These are phyloP conservation scores for Murina feae DNA, from an alignment of 2,113 vertebrate species.

Conservation along the genomic window DNA sequence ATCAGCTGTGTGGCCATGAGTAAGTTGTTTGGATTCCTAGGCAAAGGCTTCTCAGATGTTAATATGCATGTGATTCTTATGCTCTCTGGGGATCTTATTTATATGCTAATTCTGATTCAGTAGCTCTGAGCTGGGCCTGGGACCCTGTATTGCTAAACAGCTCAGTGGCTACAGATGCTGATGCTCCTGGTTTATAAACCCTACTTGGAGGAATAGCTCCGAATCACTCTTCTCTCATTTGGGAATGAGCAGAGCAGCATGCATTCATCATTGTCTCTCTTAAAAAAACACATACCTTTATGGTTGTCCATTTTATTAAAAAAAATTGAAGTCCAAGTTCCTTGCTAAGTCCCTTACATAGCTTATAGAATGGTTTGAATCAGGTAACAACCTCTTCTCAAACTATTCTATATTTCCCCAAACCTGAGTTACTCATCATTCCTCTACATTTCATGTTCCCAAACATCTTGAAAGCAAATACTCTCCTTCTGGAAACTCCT, in stretches of 20 bases:
- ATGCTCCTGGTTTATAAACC: not conserved
- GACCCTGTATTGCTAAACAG: not conserved
- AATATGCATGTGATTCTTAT: accelerated
- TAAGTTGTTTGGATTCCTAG: not conserved
- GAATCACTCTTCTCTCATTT: not conserved
- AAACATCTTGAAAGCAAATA: not conserved
- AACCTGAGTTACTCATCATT: not conserved
- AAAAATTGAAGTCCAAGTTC: not conserved
- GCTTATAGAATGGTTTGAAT: not conserved
- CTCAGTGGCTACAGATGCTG: not conserved
- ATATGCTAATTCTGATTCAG: not conserved
- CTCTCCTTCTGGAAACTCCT: not conserved
- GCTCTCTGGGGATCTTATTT: not conserved
- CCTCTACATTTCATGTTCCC: not conserved
- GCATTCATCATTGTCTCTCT: not conserved
- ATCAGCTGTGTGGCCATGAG: not conserved
- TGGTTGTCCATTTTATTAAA: not conserved
- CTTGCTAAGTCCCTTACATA: not conserved
- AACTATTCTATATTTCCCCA: not conserved
- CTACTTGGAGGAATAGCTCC: not conserved
- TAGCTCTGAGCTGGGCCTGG: not conserved
- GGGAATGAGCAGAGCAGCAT: not conserved
- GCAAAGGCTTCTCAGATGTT: not conserved
- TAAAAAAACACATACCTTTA: not conserved
- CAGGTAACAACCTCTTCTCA: not conserved